Evolutionary conservation across 2,888 invertebrate species (phyloP), one percentile per base, ranked within the genome.

Genomic region (Scotopteryx bipunctaria): DNA sequence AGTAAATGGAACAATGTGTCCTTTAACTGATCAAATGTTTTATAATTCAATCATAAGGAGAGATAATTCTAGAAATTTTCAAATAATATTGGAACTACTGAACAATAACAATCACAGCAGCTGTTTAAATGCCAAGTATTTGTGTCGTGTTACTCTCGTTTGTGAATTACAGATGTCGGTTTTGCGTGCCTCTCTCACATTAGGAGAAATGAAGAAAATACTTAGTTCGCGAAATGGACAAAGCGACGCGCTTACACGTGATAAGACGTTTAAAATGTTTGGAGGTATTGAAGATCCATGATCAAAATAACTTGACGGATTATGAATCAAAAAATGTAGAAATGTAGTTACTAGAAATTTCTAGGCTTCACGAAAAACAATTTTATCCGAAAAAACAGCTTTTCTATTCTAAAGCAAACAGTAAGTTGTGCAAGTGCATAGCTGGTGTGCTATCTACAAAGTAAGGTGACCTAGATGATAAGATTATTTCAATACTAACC

Each of bases 401-500:
- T 45, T 36, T 40, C 50, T 52, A 57, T 57, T 56, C 50, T 57
- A 61, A 61, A 48, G 55, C 55, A 52, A 68, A 53, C 64, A 49
- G 9, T 55, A 60, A 59, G 57, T 68, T 65, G 61, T 68, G 68
- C 69, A 76, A 64, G 59, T 69, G 69, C 65, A 67, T 61, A 59
- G 63, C 72, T 71, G 63, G 69, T 78, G 69, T 74, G 78, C 83
- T 85, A 89, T 88, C 86, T 80, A 83, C 83, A 83, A 80, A 81
- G 86, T 86, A 89, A 89, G 86, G 89, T 89, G 90, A 89, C 89
- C 89, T 86, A 89, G 80, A 88, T 89, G 90, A 89, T 90, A 90
- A 89, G 89, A 90, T 88, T 84, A 88, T 77, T 85, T 81, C 83
- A 83, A 84, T 81, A 79, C 80, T 72, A 71, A 63, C 70, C 71